Conservation (phyloP, 2,113 vertebrate species). For the Forbesichthys agassizii region DNA sequence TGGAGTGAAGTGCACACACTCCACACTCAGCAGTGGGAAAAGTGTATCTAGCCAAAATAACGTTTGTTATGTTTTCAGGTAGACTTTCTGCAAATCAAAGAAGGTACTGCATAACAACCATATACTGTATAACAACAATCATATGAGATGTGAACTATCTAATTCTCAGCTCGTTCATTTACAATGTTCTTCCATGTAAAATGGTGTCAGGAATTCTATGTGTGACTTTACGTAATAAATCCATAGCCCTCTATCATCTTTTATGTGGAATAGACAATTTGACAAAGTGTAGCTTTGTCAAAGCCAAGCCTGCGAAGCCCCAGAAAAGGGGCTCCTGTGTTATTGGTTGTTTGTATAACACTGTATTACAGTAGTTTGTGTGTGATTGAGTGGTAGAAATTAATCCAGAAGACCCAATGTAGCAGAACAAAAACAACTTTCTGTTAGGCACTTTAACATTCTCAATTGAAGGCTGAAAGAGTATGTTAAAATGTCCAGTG, state of each 20-base stretch:
- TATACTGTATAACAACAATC: no score
- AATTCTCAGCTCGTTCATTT: no score
- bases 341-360: neutral
- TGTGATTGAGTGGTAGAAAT: slow-evolving; percentile 22
- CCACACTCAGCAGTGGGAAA: no score
- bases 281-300: no score
- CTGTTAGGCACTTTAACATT: slow-evolving; percentile 67
- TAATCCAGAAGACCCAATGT: slow-evolving; percentile 52
- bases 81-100: no score
- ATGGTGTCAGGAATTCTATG: slow-evolving; percentile 27
- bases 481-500: slow-evolving; percentile 77
- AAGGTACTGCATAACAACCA: no score
- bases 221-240: slow-evolving; percentile 7
- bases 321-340: neutral
- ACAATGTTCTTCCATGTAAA: neutral
- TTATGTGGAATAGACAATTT: slow-evolving; percentile 2
- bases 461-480: slow-evolving; percentile 77
- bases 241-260: slow-evolving; percentile 26
- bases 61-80: no score
- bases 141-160: no score
- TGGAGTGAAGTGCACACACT: no score
- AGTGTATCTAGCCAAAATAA: no score
- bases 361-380: slow-evolving; percentile 33
- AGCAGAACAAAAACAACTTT: slow-evolving; percentile 84
- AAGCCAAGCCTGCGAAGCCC: no score